phyloP scores from a whole-genome alignment of 2,888 invertebrate species.

The Drosophila austrosaltans region DNA sequence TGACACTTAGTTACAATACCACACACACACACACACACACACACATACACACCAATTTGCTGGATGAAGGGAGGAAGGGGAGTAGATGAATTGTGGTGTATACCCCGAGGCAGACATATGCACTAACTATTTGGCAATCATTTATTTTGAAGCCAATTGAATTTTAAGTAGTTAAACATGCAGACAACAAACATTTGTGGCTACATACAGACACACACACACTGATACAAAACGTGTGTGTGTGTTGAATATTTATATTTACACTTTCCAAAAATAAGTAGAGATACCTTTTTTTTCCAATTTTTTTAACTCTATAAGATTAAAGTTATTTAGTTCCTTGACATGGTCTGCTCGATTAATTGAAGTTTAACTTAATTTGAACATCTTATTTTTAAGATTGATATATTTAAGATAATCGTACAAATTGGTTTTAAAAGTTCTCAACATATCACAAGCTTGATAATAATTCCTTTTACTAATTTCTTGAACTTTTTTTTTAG shows the following conservation, averaged over 20 bases:
- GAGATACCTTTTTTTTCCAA: no score
- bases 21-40: constrained; percentile 17
- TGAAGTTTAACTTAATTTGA: no score
- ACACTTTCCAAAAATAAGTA: not conserved
- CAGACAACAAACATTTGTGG: constrained; percentile 44
- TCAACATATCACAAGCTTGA: no score
- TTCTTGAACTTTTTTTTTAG: no score
- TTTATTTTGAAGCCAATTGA: constrained; percentile 59
- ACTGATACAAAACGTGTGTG: not conserved
- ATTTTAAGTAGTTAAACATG: constrained; percentile 61
- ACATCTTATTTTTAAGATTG: no score
- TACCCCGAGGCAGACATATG: constrained; percentile 2
- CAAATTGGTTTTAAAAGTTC: no score
- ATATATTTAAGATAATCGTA: no score
- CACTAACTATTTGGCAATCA: constrained; percentile 53
- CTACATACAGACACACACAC: constrained; percentile 16
- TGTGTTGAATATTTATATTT: constrained; percentile 11
- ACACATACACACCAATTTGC: not conserved
- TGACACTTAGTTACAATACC: constrained; percentile 54
- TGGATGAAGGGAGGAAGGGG: not conserved
- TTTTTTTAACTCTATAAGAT: no score
- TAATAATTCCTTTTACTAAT: no score
- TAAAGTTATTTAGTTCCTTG: no score
- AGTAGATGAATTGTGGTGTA: not conserved
- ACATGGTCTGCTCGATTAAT: no score